Conservation (phyloP, 1,140 invertebrate species). For the Psix sp. region DNA sequence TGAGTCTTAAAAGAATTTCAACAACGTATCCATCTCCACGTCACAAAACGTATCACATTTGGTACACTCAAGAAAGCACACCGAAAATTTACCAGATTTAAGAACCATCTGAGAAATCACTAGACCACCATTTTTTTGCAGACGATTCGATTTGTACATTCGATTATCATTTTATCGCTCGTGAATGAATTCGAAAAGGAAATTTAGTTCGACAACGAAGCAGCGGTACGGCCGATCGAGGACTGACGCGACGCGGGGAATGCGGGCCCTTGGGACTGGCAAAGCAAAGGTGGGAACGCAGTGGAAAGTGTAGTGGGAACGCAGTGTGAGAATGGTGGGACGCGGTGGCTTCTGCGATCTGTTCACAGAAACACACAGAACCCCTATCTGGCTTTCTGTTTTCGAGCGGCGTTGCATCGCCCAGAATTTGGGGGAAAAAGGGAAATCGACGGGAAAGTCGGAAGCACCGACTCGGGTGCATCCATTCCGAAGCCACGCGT, state of each 20-base stretch:
- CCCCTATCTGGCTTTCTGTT: conserved; percentile 25
- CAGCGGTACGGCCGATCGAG: conserved; percentile 18
- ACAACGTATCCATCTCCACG: too few relatives aligned
- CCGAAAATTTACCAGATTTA: too few relatives aligned
- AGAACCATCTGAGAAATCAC: too few relatives aligned
- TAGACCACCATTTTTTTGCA: too few relatives aligned
- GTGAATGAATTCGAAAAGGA: not conserved
- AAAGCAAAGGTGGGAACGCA: conserved; percentile 37
- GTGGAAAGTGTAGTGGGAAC: conserved; percentile 35
- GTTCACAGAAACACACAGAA: conserved; percentile 40
- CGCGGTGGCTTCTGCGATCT: conserved; percentile 34
- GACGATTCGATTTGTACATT: too few relatives aligned
- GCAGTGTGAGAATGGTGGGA: conserved; percentile 37
- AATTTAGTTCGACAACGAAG: not conserved
- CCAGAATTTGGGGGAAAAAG: conserved; percentile 31
- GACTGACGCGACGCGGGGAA: conserved; percentile 42
- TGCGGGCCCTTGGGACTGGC: conserved; percentile 42
- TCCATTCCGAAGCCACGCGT: not conserved
- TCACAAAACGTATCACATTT: too few relatives aligned
- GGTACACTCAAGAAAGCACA: too few relatives aligned
- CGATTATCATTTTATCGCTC: too few relatives aligned
- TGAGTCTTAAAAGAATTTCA: too few relatives aligned
- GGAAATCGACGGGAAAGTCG: conserved; percentile 42
- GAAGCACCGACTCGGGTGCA: conserved; percentile 8
- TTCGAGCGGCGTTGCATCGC: conserved; percentile 12